Conservation (phyloP, 2,113 vertebrate species). For the Brienomyrus longianalis region DNA sequence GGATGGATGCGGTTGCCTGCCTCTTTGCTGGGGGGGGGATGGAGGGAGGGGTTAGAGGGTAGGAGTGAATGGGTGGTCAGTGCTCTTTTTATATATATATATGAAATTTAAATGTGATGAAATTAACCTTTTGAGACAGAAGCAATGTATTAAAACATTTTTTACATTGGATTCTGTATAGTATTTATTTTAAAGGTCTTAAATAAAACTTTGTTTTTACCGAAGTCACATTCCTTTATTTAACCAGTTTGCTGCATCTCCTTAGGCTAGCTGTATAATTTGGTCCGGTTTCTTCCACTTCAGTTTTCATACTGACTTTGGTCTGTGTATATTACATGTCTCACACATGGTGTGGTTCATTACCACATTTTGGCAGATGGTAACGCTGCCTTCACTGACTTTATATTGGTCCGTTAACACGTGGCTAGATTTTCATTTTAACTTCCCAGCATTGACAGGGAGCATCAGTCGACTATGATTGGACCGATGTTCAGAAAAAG, state of each 20-base stretch:
- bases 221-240: slow-evolving; percentile 38
- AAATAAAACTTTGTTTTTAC: slow-evolving; percentile 63
- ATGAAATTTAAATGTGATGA: slow-evolving; percentile 52
- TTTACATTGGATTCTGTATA: slow-evolving; percentile 75
- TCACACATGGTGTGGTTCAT: neutral
- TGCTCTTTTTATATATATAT: slow-evolving; percentile 53
- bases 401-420: neutral
- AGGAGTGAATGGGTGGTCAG: slow-evolving; percentile 44
- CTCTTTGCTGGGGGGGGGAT: neutral
- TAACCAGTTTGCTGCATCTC: neutral
- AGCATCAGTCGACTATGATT: neutral
- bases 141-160: slow-evolving; percentile 61
- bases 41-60: neutral
- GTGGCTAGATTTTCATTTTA: neutral
- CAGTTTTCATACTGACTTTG: neutral
- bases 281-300: neutral
- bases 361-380: neutral
- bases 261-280: neutral
- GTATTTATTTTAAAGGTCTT: slow-evolving; percentile 77
- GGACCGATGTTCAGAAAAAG: too few relatives aligned
- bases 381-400: too few relatives aligned
- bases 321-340: neutral
- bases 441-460: neutral
- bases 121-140: slow-evolving; percentile 61
- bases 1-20: neutral